Percentiles rank a stretch among this genome's conserved stretches.
Conservation (phyloP, 2,797 vertebrate species). For the Enteromius unitaeniatus region DNA sequence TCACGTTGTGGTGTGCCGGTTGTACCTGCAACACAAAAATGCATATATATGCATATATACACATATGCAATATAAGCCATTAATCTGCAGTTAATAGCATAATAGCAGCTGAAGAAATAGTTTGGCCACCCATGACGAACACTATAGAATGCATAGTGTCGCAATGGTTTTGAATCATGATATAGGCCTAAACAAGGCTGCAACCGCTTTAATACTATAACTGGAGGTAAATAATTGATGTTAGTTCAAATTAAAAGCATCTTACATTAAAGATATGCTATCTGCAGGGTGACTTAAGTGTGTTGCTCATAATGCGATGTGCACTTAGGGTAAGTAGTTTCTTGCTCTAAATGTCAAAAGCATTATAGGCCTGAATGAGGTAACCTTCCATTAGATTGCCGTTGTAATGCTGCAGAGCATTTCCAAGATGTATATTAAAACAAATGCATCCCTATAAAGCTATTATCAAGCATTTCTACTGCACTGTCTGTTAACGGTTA, state of each 20-base stretch:
- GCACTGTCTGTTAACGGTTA: background rate
- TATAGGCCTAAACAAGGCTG: conserved; percentile 14
- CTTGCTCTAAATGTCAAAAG: conserved; percentile 47
- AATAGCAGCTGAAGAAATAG: background rate
- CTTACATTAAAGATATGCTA: conserved; percentile 52
- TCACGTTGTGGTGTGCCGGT: background rate
- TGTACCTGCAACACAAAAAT: background rate
- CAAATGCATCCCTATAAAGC: conserved; percentile 31
- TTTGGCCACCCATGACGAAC: background rate
- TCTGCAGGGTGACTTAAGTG: conserved; percentile 51
- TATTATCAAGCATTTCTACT: conserved; percentile 2
- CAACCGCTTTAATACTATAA: conserved; percentile 38
- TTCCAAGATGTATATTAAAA: conserved; percentile 15
- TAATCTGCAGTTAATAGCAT: background rate
- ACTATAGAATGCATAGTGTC: background rate
- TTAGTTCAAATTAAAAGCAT: conserved; percentile 57
- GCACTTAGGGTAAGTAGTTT: conserved; percentile 59
- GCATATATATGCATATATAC: too few relatives aligned
- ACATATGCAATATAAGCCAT: background rate
- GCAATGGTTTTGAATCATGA: conserved; percentile 38
- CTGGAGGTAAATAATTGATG: conserved; percentile 53
- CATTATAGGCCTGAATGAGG: conserved; percentile 43
- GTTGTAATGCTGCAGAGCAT: conserved; percentile 9
- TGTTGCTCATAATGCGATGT: conserved; percentile 37
- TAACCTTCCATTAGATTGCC: conserved; percentile 28